These are phyloP conservation scores for Lordiphosa fenestrarum DNA, from an alignment of 2,888 invertebrate species.

Conservation along the genomic window DNA sequence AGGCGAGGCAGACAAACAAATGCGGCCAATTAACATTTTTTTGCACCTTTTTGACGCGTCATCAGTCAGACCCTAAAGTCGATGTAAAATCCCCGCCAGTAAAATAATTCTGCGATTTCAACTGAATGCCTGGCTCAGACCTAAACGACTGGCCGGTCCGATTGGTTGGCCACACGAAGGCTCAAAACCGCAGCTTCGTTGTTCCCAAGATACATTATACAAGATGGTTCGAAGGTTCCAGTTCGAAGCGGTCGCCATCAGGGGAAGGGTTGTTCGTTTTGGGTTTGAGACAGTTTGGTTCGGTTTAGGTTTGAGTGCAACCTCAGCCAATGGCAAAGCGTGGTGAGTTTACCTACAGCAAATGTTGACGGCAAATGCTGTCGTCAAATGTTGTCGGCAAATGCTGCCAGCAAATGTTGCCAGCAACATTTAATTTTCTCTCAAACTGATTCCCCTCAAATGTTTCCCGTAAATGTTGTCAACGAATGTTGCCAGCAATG, in stretches of 20 bases:
- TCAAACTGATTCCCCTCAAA: too few relatives aligned
- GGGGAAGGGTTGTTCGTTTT: neutral
- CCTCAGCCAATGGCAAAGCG: slow-evolving; percentile 15
- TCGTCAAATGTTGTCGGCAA: slow-evolving; percentile 21
- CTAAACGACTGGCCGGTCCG: slow-evolving; percentile 1
- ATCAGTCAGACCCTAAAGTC: slow-evolving; percentile 40
- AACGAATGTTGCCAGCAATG: too few relatives aligned
- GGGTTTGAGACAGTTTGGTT: neutral
- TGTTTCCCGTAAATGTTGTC: too few relatives aligned
- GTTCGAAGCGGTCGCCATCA: too few relatives aligned
- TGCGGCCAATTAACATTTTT: slow-evolving; percentile 58
- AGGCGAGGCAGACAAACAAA: slow-evolving; percentile 45
- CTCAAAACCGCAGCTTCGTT: too few relatives aligned
- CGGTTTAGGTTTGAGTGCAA: neutral
- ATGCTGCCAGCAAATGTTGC: slow-evolving; percentile 23
- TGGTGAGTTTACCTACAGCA: slow-evolving; percentile 2
- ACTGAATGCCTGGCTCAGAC: neutral
- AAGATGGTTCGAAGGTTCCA: too few relatives aligned
- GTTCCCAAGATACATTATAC: too few relatives aligned
- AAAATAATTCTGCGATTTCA: too few relatives aligned
- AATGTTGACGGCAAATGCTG: neutral
- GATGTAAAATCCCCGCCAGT: neutral
- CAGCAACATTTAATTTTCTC: slow-evolving; percentile 26
- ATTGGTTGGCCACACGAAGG: neutral
- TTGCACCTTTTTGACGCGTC: slow-evolving; percentile 29